These are phyloP conservation scores for Rhorus exstirpatorius DNA, from an alignment of 2,888 invertebrate genomes.

Conservation along the genomic window DNA sequence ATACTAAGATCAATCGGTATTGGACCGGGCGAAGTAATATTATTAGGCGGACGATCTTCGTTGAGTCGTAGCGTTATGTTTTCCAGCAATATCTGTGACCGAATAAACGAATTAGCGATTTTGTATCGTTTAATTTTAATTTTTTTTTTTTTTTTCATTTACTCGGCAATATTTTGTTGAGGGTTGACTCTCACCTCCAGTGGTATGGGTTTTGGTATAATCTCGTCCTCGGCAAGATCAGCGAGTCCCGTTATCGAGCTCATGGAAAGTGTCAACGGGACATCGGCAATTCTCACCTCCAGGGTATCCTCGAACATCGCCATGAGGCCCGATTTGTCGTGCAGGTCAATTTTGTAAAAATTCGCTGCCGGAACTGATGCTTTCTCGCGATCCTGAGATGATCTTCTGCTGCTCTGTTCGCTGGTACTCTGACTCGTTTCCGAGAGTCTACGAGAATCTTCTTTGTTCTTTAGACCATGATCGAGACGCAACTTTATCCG, in stretches of 20 bases:
- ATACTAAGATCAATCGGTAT: conserved; percentile 93
- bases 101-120: not conserved
- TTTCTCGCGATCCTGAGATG: conserved; percentile 72
- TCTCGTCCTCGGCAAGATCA: conserved; percentile 95
- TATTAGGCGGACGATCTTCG: conserved; percentile 94
- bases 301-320: conserved; percentile 87
- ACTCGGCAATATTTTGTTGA: too few species aligned
- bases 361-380: conserved; percentile 81
- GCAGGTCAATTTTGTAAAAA: conserved; percentile 83
- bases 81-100: conserved; percentile 90
- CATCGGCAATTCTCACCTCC: conserved; percentile 89
- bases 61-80: conserved; percentile 92
- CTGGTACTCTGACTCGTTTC: conserved; percentile 76
- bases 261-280: conserved; percentile 91
- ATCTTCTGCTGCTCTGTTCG: conserved; percentile 74
- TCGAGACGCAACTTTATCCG: conserved; percentile 89
- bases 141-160: not conserved
- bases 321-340: conserved; percentile 85
- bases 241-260: conserved; percentile 93
- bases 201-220: conserved; percentile 93
- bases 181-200: conserved; percentile 90
- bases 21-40: conserved; percentile 93
- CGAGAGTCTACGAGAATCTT: conserved; percentile 78
- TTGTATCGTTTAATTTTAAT: conserved; percentile 1
- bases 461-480: conserved; percentile 87